These are phyloP conservation scores for Bucorvus abyssinicus DNA, from an alignment of 2,797 vertebrate species.

Conservation along the genomic window DNA sequence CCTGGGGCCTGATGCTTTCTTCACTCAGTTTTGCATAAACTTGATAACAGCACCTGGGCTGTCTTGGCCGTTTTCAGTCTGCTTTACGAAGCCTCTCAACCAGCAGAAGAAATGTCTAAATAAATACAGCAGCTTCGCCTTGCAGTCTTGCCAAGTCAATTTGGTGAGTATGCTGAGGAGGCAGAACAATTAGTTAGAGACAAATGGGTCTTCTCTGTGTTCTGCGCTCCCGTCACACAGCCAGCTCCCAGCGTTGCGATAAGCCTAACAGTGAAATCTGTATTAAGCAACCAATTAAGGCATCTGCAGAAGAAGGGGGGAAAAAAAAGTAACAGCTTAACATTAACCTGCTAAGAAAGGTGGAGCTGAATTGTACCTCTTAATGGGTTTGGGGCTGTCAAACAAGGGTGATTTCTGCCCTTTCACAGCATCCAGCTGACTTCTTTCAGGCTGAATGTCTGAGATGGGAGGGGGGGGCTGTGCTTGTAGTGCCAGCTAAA, in stretches of 20 bases:
- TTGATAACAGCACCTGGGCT: background rate
- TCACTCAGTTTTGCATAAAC: background rate
- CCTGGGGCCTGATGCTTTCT: background rate
- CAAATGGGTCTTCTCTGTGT: background rate
- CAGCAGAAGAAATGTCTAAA: background rate
- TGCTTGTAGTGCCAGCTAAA: background rate
- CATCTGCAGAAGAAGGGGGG: background rate
- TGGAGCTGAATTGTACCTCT: background rate
- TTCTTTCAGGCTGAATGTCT: background rate
- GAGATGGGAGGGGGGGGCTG: background rate
- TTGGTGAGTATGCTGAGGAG: background rate
- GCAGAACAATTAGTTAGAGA: slow-evolving; percentile 9
- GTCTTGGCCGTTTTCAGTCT: background rate
- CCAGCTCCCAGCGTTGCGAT: background rate
- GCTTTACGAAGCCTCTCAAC: background rate
- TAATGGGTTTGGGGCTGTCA: background rate
- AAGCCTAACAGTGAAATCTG: background rate
- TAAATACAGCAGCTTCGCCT: background rate
- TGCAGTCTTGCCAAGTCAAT: background rate
- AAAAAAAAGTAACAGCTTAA: background rate
- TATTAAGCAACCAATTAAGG: background rate
- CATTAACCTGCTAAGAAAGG: background rate
- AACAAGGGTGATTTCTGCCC: background rate
- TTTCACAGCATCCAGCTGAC: background rate
- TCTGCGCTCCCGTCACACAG: background rate